phyloP scores from a whole-genome alignment of 2,797 vertebrate species.

The Trichosurus vulpecula region DNA sequence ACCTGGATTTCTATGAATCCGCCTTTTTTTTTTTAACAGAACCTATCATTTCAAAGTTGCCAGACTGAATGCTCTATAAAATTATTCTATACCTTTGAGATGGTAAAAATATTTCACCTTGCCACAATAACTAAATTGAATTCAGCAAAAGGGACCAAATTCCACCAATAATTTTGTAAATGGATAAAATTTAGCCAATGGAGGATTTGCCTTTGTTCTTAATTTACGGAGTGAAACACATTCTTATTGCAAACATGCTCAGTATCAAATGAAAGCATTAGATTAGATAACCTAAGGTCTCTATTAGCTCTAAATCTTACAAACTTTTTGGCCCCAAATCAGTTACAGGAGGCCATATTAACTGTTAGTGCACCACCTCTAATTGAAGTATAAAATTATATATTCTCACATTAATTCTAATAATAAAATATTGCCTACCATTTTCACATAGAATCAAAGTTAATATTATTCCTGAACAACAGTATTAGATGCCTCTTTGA shows the following conservation, averaged over 20 bases:
- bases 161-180: neutral
- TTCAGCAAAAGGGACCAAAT: neutral
- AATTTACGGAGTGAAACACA: neutral
- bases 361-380: too few species aligned
- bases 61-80: neutral
- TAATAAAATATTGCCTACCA: too few species aligned
- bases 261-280: neutral
- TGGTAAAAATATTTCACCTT: neutral
- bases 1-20: neutral
- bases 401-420: too few species aligned
- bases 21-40: neutral
- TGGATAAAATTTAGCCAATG: neutral
- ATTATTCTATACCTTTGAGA: neutral
- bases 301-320: neutral
- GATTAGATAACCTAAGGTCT: neutral
- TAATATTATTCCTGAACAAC: too few species aligned
- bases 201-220: neutral
- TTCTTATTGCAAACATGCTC: neutral
- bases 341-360: neutral
- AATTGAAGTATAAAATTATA: too few species aligned
- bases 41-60: neutral
- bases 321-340: neutral
- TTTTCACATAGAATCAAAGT: too few species aligned
- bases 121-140: neutral
- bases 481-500: too few species aligned